Evolutionary conservation across 2,888 invertebrate genomes (phyloP).

Genomic region (Pharmacophagus antenor): DNA sequence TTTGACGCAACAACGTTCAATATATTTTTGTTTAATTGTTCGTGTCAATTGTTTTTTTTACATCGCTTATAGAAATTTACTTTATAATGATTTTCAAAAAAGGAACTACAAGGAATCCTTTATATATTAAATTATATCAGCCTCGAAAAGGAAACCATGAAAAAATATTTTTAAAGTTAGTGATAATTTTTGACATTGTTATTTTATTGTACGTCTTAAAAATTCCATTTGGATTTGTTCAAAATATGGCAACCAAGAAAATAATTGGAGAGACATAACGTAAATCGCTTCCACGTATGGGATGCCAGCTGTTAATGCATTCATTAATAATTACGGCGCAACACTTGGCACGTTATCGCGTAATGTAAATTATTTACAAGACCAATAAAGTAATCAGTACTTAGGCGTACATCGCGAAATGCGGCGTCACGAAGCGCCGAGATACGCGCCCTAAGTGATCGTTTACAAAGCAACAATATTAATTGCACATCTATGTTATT

Average conservation of each 20-base stretch:
- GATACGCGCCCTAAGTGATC: slow-evolving; percentile 41
- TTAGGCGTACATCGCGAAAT: slow-evolving; percentile 35
- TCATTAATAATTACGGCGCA: slow-evolving; percentile 28
- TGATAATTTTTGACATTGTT: too few relatives aligned
- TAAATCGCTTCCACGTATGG: background rate
- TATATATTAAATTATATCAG: too few relatives aligned
- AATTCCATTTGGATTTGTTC: too few relatives aligned
- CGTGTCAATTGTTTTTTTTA: too few relatives aligned
- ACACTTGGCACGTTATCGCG: slow-evolving; percentile 31
- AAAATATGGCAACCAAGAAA: background rate
- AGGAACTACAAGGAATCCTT: too few relatives aligned
- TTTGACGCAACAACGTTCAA: too few relatives aligned
- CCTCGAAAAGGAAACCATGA: too few relatives aligned
- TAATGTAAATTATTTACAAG: slow-evolving; percentile 31
- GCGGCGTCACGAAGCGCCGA: slow-evolving; percentile 29
- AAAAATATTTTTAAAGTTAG: too few relatives aligned
- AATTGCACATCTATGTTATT: slow-evolving; percentile 34
- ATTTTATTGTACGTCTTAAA: background rate
- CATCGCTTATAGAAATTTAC: too few relatives aligned
- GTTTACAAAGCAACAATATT: slow-evolving; percentile 37
- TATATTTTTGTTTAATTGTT: too few relatives aligned
- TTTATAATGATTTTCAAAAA: too few relatives aligned
- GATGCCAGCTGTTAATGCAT: slow-evolving; percentile 21
- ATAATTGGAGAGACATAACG: background rate
- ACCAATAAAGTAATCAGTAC: slow-evolving; percentile 37